Base-by-base conservation (phyloP, 2,113 vertebrate genomes). In the Chaetodon auriga region DNA sequence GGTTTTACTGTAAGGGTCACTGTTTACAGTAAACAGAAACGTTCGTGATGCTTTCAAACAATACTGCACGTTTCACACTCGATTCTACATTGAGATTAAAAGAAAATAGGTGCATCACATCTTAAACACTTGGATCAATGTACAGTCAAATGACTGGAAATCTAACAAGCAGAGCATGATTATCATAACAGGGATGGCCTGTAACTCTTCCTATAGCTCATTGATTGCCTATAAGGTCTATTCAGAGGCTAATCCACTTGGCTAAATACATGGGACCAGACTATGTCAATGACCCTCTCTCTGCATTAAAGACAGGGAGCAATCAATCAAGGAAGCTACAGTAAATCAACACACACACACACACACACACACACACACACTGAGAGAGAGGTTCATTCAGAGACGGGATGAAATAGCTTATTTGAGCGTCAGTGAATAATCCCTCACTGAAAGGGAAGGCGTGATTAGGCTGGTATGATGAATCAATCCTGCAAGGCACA, bases 291-390 rank as follows among this genome's bases (percentile, higher is more conserved):
- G 81, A 82, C 53, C 23, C 53, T 77, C 78, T 81, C 74, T 78
- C 45, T 84, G 71, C 82, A 83, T 73, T 82, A 78, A 84, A 63
- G 71, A 85, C 64, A 15, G 66, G 63, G 64, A 23, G 8, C 13
- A 83, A 91, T 92, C 87, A 88, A 89, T 92, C 83, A 83, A 46
- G 35, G 38, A 77, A 53, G 73, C 74, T 21, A 54, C 76, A 55
- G 61, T 92, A 85, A 90, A 93, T 92, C 86, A 90, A 25, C 43
- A 54, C 55, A 0, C 2, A 36, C 30, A 38, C 7, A 0, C 43
- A 8, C 23, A 21, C 18, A 69, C 23, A 68, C 12, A 77, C 4
- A 46, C 21, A 35, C 13, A 14, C 9, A 10, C 21, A 25, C 1
- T 6, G 19, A 15, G 11, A 12, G 19, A 6, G n/a, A 53, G 35